Base-by-base conservation (phyloP, 2,797 vertebrate species). In the Scolopax rusticola region DNA sequence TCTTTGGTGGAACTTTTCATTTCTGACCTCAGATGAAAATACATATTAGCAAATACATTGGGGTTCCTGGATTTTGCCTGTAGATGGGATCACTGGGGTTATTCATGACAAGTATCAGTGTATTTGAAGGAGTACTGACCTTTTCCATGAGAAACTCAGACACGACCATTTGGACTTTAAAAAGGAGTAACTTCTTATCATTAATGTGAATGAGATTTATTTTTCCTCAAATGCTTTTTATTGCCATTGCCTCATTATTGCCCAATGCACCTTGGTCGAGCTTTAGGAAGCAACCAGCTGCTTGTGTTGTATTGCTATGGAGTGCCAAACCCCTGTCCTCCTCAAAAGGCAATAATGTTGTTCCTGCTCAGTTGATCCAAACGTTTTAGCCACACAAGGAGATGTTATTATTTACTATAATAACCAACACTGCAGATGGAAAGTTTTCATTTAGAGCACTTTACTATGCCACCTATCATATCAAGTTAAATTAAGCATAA, bases 81-180 rank as follows among this genome's bases (percentile, higher is more conserved):
- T 36, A 48, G 27, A 16, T 91, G 36, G 40, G 9, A 57, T 81
- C 40, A 21, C 36, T 63, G 51, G 36, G 40, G 7, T 84, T 89
- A 40, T 50, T 84, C 33, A 28, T 84, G 28, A 13, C 33, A 67
- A 41, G 3, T 36, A 23, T 69, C 25, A 30, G 11, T 45, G 69
- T 93, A 84, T 90, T 73, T 88, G 59, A 84, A 73, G 43, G 25
- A 86, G 38, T 76, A 65, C 8, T 86, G 82, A 74, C 25, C 23
- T 94, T 86, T 91, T 88, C 79, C 18, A 33, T 53, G 40, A 67
- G 54, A 90, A 92, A 78, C 18, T 80, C 63, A 90, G 69, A 63
- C 11, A 8, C 48, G 61, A 81, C 15, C 2, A 38, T 45, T 78
- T 82, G 36, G 92, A 70, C n/a, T 75, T 94, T 82, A 48, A 76